These are phyloP conservation scores for Meganola albula DNA, from an alignment of 2,888 invertebrate species.

Conservation along the genomic window DNA sequence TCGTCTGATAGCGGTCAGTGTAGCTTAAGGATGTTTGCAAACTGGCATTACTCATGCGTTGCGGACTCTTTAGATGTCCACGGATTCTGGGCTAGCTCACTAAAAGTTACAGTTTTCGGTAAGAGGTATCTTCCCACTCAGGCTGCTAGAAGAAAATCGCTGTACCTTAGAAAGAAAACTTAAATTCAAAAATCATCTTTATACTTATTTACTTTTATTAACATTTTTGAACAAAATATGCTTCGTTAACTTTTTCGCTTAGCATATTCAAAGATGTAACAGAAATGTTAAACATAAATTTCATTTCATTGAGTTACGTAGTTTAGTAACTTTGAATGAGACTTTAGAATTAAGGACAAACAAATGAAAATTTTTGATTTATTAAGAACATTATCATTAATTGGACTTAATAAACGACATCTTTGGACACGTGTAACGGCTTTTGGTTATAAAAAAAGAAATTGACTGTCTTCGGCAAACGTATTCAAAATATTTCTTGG, in stretches of 20 bases:
- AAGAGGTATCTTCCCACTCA: too few relatives aligned
- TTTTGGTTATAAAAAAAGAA: constrained; percentile 42
- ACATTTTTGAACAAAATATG: constrained; percentile 11
- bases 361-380: constrained; percentile 58
- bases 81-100: too few relatives aligned
- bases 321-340: constrained; percentile 22
- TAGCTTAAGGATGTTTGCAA: too few relatives aligned
- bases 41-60: too few relatives aligned
- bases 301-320: constrained; percentile 18
- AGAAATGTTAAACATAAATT: constrained; percentile 13
- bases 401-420: constrained; percentile 74
- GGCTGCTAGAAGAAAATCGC: too few relatives aligned
- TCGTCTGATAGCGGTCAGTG: too few relatives aligned
- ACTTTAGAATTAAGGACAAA: constrained; percentile 31
- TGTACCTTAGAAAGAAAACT: too few relatives aligned
- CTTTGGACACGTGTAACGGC: constrained; percentile 60
- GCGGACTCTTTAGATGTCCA: too few relatives aligned
- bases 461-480: constrained; percentile 35
- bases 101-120: too few relatives aligned
- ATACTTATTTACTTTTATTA: constrained; percentile 25
- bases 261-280: constrained; percentile 10
- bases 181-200: constrained; percentile 26
- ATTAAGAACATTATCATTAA: constrained; percentile 71
- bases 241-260: constrained; percentile 17
- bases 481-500: constrained; percentile 74